Evolutionary conservation across 2,797 vertebrate genomes (phyloP).

Genomic region (Peromyscus nudipes): DNA sequence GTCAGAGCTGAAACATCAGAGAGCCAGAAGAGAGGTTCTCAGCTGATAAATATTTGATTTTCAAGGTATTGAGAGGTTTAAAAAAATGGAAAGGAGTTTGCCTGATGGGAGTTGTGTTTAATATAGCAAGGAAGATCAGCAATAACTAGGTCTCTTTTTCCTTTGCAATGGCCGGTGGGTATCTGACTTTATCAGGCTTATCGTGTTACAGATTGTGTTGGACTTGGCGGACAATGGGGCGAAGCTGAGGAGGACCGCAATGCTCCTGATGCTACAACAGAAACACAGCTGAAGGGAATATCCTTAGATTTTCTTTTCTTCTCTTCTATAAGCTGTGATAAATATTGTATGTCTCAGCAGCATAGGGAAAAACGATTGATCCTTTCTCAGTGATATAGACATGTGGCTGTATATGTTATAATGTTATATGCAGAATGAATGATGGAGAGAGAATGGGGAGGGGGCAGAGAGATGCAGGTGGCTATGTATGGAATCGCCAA

Average conservation of each 20-base stretch:
- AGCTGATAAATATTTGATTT: conserved; percentile 91
- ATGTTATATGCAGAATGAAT: conserved; percentile 77
- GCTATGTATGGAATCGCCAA: conserved; percentile 83
- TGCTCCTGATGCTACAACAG: conserved; percentile 74
- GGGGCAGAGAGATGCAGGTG: conserved; percentile 63
- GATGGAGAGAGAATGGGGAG: conserved; percentile 68
- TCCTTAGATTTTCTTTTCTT: conserved; percentile 88
- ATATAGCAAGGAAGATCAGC: conserved; percentile 84
- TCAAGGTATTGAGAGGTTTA: conserved; percentile 87
- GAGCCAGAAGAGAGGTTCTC: conserved; percentile 87
- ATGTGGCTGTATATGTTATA: conserved; percentile 79
- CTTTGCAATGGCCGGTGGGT: conserved; percentile 83
- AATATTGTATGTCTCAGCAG: conserved; percentile 90
- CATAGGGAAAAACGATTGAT: conserved; percentile 88
- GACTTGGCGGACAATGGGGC: conserved; percentile 79
- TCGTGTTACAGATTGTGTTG: conserved; percentile 72
- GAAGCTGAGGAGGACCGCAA: conserved; percentile 81
- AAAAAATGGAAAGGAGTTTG: conserved; percentile 85
- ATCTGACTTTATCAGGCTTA: conserved; percentile 79
- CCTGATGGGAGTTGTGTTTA: conserved; percentile 87
- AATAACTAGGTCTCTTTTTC: conserved; percentile 81
- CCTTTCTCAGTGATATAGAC: conserved; percentile 88
- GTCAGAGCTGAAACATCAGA: conserved; percentile 87
- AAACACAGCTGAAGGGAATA: conserved; percentile 88
- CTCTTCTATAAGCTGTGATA: conserved; percentile 90